Percentiles rank a stretch among this genome's conserved stretches.
Evolutionary conservation across 2,113 vertebrate genomes (phyloP).

Genomic region (Meleagris gallopavo): DNA sequence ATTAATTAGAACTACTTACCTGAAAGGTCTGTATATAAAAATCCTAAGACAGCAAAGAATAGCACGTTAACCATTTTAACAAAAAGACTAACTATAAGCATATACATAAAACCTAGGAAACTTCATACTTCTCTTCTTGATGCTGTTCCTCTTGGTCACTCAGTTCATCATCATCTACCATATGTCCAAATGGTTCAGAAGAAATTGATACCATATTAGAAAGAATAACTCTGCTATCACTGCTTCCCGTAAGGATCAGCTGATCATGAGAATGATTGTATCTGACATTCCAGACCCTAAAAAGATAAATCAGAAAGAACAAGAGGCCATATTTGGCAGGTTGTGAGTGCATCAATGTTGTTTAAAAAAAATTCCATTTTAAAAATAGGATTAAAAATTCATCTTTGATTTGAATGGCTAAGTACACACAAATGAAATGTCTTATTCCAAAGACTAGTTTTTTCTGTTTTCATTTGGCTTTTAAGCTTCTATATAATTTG

Average conservation of each 20-base stretch:
- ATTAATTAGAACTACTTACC: conserved; percentile 10
- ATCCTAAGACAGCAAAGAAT: conserved; percentile 31
- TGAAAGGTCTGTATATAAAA: conserved; percentile 47
- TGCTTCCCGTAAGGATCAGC: conserved; percentile 95
- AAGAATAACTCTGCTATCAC: conserved; percentile 97
- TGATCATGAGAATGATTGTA: conserved; percentile 99
- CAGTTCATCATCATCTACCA: conserved; percentile 95
- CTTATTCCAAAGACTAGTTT: neutral
- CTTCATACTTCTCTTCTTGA: conserved; percentile 90
- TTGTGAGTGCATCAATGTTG: neutral
- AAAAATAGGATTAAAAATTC: neutral
- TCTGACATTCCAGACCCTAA: conserved; percentile 96
- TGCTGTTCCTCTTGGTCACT: conserved; percentile 93
- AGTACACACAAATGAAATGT: neutral
- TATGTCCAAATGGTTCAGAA: conserved; percentile 96
- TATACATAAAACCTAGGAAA: conserved; percentile 14
- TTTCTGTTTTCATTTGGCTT: neutral
- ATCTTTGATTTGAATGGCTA: neutral
- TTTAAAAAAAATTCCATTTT: neutral
- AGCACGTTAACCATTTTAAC: neutral
- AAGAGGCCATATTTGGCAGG: neutral
- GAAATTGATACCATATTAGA: conserved; percentile 99
- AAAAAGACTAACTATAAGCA: neutral
- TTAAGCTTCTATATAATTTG: neutral
- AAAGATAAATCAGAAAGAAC: neutral